Conservation (phyloP, 2,113 vertebrate genomes). For the Ceyx cyanopectus region DNA sequence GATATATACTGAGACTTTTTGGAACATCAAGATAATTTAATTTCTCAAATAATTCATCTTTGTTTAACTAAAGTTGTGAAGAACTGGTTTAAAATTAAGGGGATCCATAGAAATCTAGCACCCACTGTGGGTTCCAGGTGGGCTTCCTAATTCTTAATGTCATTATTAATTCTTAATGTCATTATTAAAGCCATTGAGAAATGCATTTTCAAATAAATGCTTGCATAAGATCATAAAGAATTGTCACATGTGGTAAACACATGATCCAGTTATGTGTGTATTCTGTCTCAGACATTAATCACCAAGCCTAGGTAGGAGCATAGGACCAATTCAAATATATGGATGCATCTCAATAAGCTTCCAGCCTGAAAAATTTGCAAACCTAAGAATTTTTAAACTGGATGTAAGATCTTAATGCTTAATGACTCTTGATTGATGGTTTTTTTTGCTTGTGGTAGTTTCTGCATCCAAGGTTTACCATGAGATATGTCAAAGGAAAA, state of each 20-base stretch:
- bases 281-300: background rate
- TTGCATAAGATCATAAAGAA: background rate
- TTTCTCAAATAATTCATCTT: background rate
- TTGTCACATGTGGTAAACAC: background rate
- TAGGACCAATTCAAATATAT: background rate
- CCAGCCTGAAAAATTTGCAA: background rate
- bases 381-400: background rate
- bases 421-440: background rate
- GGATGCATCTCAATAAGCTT: background rate
- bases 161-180: background rate
- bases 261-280: background rate
- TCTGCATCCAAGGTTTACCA: background rate
- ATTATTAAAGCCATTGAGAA: background rate
- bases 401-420: background rate
- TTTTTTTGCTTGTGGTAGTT: background rate
- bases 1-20: rapidly evolving
- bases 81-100: background rate
- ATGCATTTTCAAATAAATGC: background rate
- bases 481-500: background rate
- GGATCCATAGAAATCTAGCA: background rate
- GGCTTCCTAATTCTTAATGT: background rate
- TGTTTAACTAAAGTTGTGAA: background rate
- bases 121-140: background rate
- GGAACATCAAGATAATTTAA: background rate
- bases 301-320: background rate